Percentiles rank a stretch among this genome's conserved stretches.
phyloP scores from a whole-genome alignment of 2,113 vertebrate species.

The Otis tarda region DNA sequence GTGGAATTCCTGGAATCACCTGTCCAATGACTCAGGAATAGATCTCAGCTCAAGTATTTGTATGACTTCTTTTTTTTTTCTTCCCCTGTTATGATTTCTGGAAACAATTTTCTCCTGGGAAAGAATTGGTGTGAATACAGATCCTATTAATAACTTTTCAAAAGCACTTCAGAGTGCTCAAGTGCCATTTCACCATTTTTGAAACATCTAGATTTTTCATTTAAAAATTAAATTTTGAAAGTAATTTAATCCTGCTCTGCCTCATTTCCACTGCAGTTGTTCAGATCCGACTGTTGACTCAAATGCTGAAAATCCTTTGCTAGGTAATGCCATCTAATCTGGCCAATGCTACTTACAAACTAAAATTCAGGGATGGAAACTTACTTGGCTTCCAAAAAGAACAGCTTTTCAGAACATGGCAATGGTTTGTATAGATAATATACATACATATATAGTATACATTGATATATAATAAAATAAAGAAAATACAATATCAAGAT shows the following conservation, averaged over 20 bases:
- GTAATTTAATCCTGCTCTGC: accelerated
- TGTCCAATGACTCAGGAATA: background rate
- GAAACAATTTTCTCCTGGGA: background rate
- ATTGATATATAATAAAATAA: background rate
- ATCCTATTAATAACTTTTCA: background rate
- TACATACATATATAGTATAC: background rate
- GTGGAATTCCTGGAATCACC: background rate
- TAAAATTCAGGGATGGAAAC: background rate
- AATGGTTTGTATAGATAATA: background rate
- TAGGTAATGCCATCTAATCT: background rate
- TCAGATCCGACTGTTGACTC: background rate
- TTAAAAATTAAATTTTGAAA: background rate
- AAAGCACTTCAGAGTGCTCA: background rate
- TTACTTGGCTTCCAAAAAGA: background rate
- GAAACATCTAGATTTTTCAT: background rate
- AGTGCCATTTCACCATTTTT: background rate
- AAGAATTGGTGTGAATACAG: background rate
- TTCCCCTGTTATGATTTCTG: background rate
- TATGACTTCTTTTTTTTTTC: background rate
- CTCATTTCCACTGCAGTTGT: background rate
- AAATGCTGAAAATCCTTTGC: background rate
- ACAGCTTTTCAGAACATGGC: background rate
- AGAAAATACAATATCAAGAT: background rate
- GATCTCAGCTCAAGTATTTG: background rate
- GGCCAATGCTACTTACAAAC: background rate